phyloP scores from a whole-genome alignment of 30 jellyfish, hydroid and myxozoan genomes.

The Aurelia aurita region DNA sequence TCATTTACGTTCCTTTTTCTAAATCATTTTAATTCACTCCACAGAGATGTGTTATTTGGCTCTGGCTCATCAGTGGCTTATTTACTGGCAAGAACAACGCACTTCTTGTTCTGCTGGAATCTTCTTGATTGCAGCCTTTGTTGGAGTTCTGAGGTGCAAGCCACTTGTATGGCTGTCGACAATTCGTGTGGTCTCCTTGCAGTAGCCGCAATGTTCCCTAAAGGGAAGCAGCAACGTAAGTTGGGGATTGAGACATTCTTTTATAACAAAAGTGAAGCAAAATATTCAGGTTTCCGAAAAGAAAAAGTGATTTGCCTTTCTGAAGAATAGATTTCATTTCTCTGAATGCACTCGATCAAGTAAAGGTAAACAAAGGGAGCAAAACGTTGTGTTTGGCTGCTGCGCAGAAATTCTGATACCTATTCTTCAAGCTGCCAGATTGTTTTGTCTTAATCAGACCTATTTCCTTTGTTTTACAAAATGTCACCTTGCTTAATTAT shows the following conservation, averaged over 20 bases:
- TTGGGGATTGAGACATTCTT: not conserved
- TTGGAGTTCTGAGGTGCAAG: slow-evolving; percentile 74
- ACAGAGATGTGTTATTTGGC: slow-evolving; percentile 69
- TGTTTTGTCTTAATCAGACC: too few species aligned
- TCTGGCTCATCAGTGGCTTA: slow-evolving; percentile 72
- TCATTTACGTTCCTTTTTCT: too few species aligned
- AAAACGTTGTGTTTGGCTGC: too few species aligned
- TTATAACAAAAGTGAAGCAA: not conserved
- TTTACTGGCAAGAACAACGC: slow-evolving; percentile 71
- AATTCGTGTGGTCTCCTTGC: slow-evolving; percentile 70
- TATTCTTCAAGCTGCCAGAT: too few species aligned
- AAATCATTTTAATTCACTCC: not conserved
- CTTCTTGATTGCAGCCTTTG: slow-evolving; percentile 63
- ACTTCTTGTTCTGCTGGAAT: slow-evolving; percentile 80
- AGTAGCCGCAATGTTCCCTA: slow-evolving; percentile 35
- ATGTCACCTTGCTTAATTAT: too few species aligned
- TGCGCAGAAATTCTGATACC: too few species aligned
- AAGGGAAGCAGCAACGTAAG: slow-evolving; percentile 58
- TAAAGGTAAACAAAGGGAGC: too few species aligned
- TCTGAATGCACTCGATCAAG: too few species aligned
- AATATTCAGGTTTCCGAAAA: not conserved
- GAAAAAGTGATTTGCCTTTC: too few species aligned
- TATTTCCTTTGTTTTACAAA: too few species aligned
- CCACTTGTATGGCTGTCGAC: slow-evolving; percentile 77
- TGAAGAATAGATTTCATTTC: too few species aligned